phyloP scores from a whole-genome alignment of 2,888 invertebrate genomes.

The Ormyrus labotus region DNA sequence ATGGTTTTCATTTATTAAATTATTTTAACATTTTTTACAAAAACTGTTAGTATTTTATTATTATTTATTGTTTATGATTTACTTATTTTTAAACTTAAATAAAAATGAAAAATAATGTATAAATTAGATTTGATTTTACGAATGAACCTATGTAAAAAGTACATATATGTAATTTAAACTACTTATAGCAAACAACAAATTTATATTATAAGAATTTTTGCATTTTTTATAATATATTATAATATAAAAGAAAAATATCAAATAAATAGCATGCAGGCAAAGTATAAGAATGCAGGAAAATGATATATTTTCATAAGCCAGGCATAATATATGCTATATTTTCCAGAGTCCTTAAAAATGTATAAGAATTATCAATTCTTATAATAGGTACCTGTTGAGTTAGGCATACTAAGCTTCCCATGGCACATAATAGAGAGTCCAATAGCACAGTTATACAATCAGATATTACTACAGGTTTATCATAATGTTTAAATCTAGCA shows the following conservation, averaged over 20 bases:
- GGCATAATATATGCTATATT: constrained; percentile 93
- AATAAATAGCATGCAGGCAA: neutral
- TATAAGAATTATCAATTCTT: constrained; percentile 74
- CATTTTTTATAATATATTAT: neutral
- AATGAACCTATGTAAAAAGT: too few relatives aligned
- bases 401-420: constrained; percentile 91
- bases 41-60: too few relatives aligned
- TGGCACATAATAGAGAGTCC: constrained; percentile 93
- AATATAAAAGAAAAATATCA: neutral
- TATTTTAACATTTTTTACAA: too few relatives aligned
- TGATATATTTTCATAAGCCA: constrained; percentile 65
- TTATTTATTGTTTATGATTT: too few relatives aligned
- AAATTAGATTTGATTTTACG: too few relatives aligned
- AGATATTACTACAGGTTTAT: constrained; percentile 97
- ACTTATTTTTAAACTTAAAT: too few relatives aligned
- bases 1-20: too few relatives aligned
- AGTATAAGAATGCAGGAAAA: neutral
- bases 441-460: constrained; percentile 94
- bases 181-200: neutral
- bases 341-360: constrained; percentile 85
- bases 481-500: constrained; percentile 92
- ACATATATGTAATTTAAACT: neutral
- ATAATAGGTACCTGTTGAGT: constrained; percentile 87
- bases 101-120: too few relatives aligned
- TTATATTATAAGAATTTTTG: neutral